phyloP scores from a whole-genome alignment of 2,888 invertebrate genomes.

The Tholera decimalis region DNA sequence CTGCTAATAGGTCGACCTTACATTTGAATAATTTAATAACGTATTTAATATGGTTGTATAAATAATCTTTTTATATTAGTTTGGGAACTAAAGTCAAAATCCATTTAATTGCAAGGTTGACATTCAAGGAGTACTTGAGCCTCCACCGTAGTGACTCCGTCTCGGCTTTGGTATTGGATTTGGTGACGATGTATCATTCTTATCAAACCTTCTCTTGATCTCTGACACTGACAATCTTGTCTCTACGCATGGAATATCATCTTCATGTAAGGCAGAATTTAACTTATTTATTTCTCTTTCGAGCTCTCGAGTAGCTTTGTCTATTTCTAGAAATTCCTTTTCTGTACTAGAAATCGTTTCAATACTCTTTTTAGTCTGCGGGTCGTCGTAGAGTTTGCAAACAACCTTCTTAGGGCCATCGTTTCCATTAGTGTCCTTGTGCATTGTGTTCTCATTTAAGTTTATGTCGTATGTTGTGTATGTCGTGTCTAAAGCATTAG shows the following conservation, averaged over 20 bases:
- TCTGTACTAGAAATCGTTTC: conserved; percentile 88
- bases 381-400: conserved; percentile 83
- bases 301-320: conserved; percentile 85
- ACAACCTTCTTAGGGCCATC: conserved; percentile 84
- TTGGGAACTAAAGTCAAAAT: conserved; percentile 18
- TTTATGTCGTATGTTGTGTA: conserved; percentile 85
- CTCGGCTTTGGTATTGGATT: conserved; percentile 92
- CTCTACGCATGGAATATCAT: conserved; percentile 78
- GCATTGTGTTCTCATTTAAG: conserved; percentile 77
- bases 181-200: conserved; percentile 86
- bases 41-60: conserved; percentile 23
- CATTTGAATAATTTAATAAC: not conserved
- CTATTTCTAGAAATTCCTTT: conserved; percentile 88
- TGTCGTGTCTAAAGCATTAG: conserved; percentile 78
- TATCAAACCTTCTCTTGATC: conserved; percentile 90
- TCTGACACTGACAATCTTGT: conserved; percentile 84
- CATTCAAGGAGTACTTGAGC: conserved; percentile 75
- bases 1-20: conserved; percentile 5
- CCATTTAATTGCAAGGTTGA: conserved; percentile 27
- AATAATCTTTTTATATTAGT: conserved; percentile 4
- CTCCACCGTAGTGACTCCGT: conserved; percentile 87
- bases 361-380: conserved; percentile 82
- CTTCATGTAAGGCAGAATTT: conserved; percentile 86
- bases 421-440: conserved; percentile 81
- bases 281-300: conserved; percentile 88